phyloP scores from a whole-genome alignment of 2,113 vertebrate species.

The Onychostruthus taczanowskii region DNA sequence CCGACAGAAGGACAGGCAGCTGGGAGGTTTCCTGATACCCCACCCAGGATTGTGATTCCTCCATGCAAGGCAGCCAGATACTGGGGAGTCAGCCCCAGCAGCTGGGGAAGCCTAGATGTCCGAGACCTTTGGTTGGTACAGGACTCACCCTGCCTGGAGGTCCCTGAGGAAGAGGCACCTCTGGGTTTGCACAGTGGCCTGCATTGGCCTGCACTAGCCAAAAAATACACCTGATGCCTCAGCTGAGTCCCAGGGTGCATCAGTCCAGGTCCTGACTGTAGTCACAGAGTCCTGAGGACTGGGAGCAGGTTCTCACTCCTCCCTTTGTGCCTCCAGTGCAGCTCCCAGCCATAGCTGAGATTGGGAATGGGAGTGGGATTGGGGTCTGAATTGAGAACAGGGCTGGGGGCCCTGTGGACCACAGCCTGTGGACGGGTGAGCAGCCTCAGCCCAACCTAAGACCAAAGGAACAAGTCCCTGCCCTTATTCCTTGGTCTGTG shows the following conservation, averaged over 20 bases:
- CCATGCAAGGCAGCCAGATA: fast-evolving
- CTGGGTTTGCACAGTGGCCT: neutral
- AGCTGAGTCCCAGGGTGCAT: neutral
- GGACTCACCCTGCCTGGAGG: neutral
- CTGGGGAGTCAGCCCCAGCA: neutral
- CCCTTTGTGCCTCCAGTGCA: neutral
- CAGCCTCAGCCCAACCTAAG: neutral
- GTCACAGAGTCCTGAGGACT: neutral
- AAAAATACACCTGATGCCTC: neutral
- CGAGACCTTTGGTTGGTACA: neutral
- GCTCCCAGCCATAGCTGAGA: neutral
- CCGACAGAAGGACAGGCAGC: neutral
- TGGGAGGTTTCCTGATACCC: neutral
- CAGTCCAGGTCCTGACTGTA: neutral
- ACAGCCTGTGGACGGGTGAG: neutral
- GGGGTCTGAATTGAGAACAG: neutral
- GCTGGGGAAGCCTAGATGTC: neutral
- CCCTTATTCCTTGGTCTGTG: neutral
- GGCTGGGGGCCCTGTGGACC: neutral
- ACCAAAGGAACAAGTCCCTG: neutral
- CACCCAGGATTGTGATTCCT: neutral
- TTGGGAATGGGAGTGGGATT: neutral
- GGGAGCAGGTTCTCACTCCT: neutral
- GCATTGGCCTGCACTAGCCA: fast-evolving
- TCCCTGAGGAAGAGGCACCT: neutral